These are phyloP conservation scores for Paralvinella palmiformis DNA, from an alignment of 1,140 invertebrate species.

Conservation along the genomic window DNA sequence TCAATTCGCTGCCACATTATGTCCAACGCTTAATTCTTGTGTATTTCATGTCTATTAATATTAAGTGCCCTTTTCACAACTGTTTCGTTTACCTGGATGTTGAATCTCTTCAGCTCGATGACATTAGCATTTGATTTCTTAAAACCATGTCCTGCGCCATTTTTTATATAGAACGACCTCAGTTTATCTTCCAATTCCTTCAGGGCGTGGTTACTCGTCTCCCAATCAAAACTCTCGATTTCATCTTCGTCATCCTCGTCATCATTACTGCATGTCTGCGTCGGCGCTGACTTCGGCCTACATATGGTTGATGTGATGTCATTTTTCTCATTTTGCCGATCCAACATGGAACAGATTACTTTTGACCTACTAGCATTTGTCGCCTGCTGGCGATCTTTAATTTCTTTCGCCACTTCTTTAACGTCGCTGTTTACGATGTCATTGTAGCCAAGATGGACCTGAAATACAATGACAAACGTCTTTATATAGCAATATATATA, in stretches of 20 bases:
- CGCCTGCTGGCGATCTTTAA: background rate
- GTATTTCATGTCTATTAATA: no score
- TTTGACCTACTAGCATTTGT: background rate
- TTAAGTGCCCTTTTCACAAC: no score
- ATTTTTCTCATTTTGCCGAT: background rate
- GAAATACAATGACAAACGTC: no score
- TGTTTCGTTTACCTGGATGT: slow-evolving; percentile 9
- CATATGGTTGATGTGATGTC: background rate
- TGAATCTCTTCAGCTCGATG: slow-evolving; percentile 2
- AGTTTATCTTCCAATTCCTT: background rate
- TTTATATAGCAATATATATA: no score
- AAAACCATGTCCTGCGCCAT: background rate
- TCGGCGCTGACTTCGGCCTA: background rate
- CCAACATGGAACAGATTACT: slow-evolving; percentile 8
- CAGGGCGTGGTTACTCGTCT: slow-evolving; percentile 2
- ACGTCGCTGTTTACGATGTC: no score
- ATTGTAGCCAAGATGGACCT: no score
- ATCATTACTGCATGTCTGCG: background rate
- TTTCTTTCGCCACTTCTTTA: no score
- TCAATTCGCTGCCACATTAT: no score
- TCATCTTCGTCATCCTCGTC: background rate
- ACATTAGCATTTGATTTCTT: background rate
- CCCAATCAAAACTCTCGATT: background rate
- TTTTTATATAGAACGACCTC: background rate
- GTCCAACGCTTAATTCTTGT: no score